These are phyloP conservation scores for Tarsius wallacei DNA, from an alignment of 2,797 vertebrate genomes.

Conservation along the genomic window DNA sequence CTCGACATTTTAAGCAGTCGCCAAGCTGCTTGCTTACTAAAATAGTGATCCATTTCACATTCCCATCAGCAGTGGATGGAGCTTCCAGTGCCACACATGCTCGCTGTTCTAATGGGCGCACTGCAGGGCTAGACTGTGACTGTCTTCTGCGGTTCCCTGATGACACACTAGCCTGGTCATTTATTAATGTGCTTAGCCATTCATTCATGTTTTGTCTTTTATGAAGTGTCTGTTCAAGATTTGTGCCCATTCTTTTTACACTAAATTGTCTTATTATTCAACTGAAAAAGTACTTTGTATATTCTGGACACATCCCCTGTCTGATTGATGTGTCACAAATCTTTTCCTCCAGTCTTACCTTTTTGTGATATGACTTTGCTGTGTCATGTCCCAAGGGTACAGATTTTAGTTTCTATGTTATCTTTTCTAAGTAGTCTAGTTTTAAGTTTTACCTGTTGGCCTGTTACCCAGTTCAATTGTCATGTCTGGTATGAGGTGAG, in stretches of 20 bases:
- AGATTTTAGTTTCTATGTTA: background rate
- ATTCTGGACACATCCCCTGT: background rate
- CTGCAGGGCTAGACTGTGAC: background rate
- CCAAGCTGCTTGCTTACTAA: background rate
- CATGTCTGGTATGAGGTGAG: background rate
- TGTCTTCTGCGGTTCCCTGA: conserved; percentile 18
- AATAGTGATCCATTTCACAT: background rate
- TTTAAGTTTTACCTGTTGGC: background rate
- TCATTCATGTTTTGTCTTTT: background rate
- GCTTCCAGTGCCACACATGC: background rate
- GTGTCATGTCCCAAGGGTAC: background rate
- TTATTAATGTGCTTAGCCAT: background rate
- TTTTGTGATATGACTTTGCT: background rate
- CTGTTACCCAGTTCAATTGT: background rate
- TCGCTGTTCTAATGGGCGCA: background rate
- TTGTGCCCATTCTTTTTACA: background rate
- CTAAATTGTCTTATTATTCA: background rate
- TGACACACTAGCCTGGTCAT: background rate
- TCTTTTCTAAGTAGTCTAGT: background rate
- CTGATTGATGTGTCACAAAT: background rate
- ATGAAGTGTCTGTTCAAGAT: background rate
- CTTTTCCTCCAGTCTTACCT: background rate
- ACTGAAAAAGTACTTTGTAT: background rate
- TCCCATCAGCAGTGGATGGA: background rate
- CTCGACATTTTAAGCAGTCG: conserved; percentile 1